A percentile compares a stretch with the other conserved stretches of the same genome.
phyloP scores from a whole-genome alignment of 2,888 invertebrate genomes.

The Merodon equestris region DNA sequence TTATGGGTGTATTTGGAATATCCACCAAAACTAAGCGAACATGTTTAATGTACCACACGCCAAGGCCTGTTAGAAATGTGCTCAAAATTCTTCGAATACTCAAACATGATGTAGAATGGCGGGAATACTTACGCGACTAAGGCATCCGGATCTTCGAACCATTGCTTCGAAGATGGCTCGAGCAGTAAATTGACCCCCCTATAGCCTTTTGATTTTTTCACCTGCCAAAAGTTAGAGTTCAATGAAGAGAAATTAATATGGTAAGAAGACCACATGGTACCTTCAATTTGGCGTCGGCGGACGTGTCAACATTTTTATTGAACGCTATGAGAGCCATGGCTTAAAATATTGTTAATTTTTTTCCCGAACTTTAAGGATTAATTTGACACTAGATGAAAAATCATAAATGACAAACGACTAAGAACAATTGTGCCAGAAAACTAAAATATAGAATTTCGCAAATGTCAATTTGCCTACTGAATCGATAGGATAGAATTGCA shows the following conservation, averaged over 20 bases:
- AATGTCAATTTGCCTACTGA: no score
- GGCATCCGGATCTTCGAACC: conserved; percentile 78
- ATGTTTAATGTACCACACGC: conserved; percentile 11
- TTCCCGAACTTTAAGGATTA: no score
- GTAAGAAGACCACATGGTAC: not conserved
- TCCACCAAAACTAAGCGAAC: conserved; percentile 8
- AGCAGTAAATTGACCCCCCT: conserved; percentile 73
- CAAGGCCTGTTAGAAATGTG: no score
- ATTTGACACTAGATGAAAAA: no score
- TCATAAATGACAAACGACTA: no score
- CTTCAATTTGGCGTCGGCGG: no score
- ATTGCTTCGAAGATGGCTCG: conserved; percentile 73
- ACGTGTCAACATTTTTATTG: conserved; percentile 1
- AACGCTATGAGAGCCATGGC: conserved; percentile 38
- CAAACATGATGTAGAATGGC: not conserved
- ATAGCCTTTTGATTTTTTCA: conserved; percentile 71
- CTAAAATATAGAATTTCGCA: not conserved
- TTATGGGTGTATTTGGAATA: conserved; percentile 7
- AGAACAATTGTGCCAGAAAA: no score
- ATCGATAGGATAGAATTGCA: not conserved
- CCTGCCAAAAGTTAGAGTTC: not conserved
- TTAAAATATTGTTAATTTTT: not conserved
- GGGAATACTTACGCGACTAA: conserved; percentile 76
- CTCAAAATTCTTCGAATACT: not conserved
- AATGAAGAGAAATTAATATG: not conserved